Conservation (phyloP, 2,113 vertebrate species). For the Mola mola region DNA sequence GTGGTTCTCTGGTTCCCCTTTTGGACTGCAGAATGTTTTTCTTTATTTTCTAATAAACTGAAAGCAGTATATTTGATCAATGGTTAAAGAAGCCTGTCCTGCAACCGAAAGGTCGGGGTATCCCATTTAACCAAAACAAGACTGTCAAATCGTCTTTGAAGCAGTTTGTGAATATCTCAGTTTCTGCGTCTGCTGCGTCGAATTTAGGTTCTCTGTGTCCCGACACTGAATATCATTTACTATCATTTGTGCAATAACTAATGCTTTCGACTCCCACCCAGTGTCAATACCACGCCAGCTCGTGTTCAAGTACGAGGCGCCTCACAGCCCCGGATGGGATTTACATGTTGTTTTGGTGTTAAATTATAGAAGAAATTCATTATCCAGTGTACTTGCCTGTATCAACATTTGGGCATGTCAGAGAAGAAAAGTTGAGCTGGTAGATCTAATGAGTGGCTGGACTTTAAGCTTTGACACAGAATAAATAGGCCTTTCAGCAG, state of each 20-base stretch:
- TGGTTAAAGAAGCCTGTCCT: not conserved
- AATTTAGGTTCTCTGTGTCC: slow-evolving; percentile 18
- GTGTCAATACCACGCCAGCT: slow-evolving; percentile 65
- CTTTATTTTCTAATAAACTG: not conserved
- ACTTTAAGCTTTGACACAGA: slow-evolving; percentile 43
- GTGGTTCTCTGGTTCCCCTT: not conserved
- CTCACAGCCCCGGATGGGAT: slow-evolving; percentile 31
- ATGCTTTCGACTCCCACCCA: slow-evolving; percentile 58
- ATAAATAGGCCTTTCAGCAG: slow-evolving; percentile 64
- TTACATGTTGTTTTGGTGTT: slow-evolving; percentile 50
- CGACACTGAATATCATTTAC: slow-evolving; percentile 40
- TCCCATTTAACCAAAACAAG: not conserved
- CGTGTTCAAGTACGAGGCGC: slow-evolving; percentile 47
- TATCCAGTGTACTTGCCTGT: slow-evolving; percentile 39
- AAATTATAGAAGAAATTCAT: slow-evolving; percentile 67
- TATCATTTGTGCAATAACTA: slow-evolving; percentile 73
- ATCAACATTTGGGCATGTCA: slow-evolving; percentile 74
- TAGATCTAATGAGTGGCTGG: slow-evolving; percentile 45
- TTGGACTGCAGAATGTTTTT: slow-evolving; percentile 10
- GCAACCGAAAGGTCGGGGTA: slow-evolving; percentile 1
- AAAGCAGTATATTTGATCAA: slow-evolving; percentile 4
- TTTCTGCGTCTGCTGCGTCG: slow-evolving; percentile 12
- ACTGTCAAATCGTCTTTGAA: slow-evolving; percentile 4
- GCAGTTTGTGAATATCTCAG: not conserved
- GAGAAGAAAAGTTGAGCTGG: slow-evolving; percentile 50